phyloP scores from a whole-genome alignment of 2,888 invertebrate species.

The Drosophila austrosaltans region DNA sequence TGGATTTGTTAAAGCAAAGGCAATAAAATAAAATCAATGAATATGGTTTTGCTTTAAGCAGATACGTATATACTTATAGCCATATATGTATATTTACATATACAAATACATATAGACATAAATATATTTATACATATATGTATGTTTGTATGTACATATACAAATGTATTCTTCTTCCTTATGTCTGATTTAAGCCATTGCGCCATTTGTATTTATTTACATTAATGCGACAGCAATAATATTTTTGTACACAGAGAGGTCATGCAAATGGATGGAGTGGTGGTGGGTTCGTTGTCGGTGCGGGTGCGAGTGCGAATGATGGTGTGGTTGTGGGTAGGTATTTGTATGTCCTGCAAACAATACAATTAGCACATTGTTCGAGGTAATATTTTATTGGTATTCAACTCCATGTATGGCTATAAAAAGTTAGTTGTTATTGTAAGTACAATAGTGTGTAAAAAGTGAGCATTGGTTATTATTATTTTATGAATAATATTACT shows the following conservation, averaged over 20 bases:
- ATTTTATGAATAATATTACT: conserved; percentile 25
- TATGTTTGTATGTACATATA: too few relatives aligned
- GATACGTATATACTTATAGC: neutral
- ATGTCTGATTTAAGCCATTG: conserved; percentile 39
- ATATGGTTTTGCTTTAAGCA: conserved; percentile 31
- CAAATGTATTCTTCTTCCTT: conserved; percentile 25
- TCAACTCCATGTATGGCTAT: conserved; percentile 39
- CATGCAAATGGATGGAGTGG: too few relatives aligned
- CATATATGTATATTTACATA: too few relatives aligned
- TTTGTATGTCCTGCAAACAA: conserved; percentile 42
- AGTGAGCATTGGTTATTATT: conserved; percentile 34
- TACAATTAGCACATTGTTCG: conserved; percentile 49
- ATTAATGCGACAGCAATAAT: conserved; percentile 47
- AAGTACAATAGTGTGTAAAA: conserved; percentile 46
- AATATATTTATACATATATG: too few relatives aligned
- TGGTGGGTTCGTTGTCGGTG: too few relatives aligned
- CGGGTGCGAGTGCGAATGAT: neutral
- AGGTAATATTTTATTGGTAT: conserved; percentile 54
- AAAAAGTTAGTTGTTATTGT: conserved; percentile 57
- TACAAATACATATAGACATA: too few relatives aligned
- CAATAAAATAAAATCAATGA: conserved; percentile 47
- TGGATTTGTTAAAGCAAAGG: conserved; percentile 32
- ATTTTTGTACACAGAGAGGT: neutral
- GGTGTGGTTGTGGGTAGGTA: neutral
- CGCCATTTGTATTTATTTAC: conserved; percentile 36